Evolutionary conservation across 2,113 vertebrate species (phyloP).

Genomic region (Pedetes capensis): DNA sequence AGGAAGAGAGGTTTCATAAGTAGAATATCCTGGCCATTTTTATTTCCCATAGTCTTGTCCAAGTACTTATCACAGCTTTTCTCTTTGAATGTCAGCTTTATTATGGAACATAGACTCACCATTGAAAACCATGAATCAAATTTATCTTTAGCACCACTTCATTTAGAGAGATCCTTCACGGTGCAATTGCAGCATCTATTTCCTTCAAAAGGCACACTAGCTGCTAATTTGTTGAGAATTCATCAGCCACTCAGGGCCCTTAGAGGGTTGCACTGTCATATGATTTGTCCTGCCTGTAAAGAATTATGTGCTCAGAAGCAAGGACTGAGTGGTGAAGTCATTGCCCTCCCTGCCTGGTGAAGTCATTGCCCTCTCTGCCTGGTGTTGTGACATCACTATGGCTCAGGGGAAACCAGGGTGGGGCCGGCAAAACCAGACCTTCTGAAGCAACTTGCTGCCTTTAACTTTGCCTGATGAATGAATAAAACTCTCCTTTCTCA

Average conservation of each 20-base stretch:
- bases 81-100: background rate
- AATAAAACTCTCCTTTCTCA: constrained; percentile 57
- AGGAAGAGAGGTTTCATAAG: constrained; percentile 18
- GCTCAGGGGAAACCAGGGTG: constrained; percentile 82
- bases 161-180: constrained; percentile 17
- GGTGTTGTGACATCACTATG: constrained; percentile 80
- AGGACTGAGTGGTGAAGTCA: constrained; percentile 67
- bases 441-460: constrained; percentile 60
- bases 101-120: background rate
- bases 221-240: constrained; percentile 6
- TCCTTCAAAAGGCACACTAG: constrained; percentile 31
- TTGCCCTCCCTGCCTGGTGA: constrained; percentile 55
- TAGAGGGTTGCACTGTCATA: constrained; percentile 47
- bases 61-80: background rate
- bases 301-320: constrained; percentile 57
- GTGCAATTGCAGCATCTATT: constrained; percentile 29
- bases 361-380: constrained; percentile 63
- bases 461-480: constrained; percentile 58
- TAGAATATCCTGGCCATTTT: background rate
- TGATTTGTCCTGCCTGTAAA: constrained; percentile 40
- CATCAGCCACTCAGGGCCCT: background rate
- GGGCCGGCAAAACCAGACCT: constrained; percentile 73
- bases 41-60: background rate
- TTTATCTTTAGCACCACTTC: background rate
- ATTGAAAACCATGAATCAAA: constrained; percentile 3